Evolutionary conservation across 1,140 invertebrate genomes (phyloP), one percentile per base, ranked within the genome.

Genomic region (Drosophila pandora): DNA sequence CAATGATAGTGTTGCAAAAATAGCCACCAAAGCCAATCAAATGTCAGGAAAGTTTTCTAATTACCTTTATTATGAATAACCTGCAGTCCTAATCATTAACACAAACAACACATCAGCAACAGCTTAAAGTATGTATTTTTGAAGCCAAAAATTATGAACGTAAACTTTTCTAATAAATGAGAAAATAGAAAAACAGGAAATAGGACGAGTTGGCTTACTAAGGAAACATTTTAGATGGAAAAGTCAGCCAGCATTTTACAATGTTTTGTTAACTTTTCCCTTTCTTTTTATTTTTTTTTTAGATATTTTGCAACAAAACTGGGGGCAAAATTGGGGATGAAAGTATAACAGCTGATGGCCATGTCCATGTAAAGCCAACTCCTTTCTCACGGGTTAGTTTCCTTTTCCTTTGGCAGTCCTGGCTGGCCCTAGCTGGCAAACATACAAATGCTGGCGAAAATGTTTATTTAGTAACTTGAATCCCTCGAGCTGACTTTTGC

Each of bases 381-480:
- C 47, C 60, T 43, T 64, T 67, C 63, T 53, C 63, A 67, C 60
- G 63, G 63, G 47, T 30, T 53, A 64, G 52, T 43, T 67, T 64
- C 32, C 59, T 22, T 65, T 65, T 37, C 41, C 13, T 43, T 43
- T 43, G 5, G 59, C 47, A 63, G 23, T 34, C 17, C 45, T 23
- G 25, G 43, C 47, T 52, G 47, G 17, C 17, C 17, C 17, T 17
- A n/a, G 17, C 17, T 1, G 0, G 63, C 63, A 67, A 67, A 67
- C 63, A 64, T 67, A 67, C 63, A 67, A 67, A 67, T 67, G 63
- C 63, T 64, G 13, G 23, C 45, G 22, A 52, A 64, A 64, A 67
- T 67, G 64, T 67, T 67, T 64, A 43, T 64, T 52, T 64, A 64
- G 63, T 67, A 64, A 67, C 43, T 52, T 8, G 63, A 67, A 21